These are phyloP conservation scores for Acrocera orbiculus DNA, from an alignment of 2,888 invertebrate genomes.

Conservation along the genomic window DNA sequence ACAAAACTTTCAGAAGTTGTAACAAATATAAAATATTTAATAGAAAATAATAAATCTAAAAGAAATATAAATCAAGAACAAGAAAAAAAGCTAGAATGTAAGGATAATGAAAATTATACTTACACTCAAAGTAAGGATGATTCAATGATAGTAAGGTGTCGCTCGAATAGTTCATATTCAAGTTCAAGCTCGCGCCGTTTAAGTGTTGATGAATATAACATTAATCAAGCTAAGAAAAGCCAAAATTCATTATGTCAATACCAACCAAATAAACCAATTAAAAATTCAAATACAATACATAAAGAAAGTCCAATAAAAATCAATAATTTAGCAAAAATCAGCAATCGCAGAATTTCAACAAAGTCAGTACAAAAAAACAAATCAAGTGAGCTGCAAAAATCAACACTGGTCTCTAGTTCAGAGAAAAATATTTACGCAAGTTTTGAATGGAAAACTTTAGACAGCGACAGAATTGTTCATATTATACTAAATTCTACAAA, in stretches of 20 bases:
- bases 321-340: no score
- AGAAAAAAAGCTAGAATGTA: conserved; percentile 8
- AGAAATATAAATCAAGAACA: conserved; percentile 11
- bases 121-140: conserved; percentile 48
- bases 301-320: no score
- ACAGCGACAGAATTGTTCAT: no score
- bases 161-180: conserved; percentile 69
- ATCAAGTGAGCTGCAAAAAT: no score
- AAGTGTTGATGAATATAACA: conserved; percentile 31
- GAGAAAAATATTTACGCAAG: no score
- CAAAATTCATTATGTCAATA: no score
- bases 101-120: conserved; percentile 25
- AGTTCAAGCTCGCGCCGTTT: conserved; percentile 46
- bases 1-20: conserved; percentile 54
- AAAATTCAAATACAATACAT: no score
- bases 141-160: conserved; percentile 62
- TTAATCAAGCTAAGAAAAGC: conserved; percentile 10
- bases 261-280: no score
- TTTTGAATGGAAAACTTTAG: no score
- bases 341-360: no score
- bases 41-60: conserved; percentile 33
- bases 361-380: no score
- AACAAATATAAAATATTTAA: conserved; percentile 65
- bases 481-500: conserved; percentile 39
- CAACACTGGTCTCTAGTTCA: no score